Evolutionary conservation across 2,797 vertebrate species (phyloP), one percentile per base, ranked within the genome.

Genomic region (Sebastiscus tertius): DNA sequence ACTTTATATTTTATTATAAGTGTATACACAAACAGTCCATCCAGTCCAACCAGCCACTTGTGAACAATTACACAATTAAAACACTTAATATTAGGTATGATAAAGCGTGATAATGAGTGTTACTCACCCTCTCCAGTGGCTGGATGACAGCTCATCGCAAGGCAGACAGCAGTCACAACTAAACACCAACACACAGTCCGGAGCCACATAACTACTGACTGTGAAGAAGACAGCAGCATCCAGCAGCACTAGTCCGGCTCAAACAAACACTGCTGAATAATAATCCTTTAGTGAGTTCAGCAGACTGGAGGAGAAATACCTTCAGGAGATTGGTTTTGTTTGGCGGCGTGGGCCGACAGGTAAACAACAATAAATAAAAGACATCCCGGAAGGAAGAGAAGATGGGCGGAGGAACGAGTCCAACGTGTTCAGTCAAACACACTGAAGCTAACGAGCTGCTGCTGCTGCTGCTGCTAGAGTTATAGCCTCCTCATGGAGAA

Each of bases 61-160:
- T 9, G 75, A 2, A 27, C 22, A 6, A 10, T 67, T 46, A 68
- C 6, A 55, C 1, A 33, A 33, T 33, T 11, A 6, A 69, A 60
- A 39, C 1, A 2, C 2, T 8, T 3, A 2, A 36, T 20, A 69
- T 29, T 20, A 31, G 29, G 2, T 9, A 1, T 27, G 31, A 64
- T 55, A 55, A 8, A 39, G 26, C 9, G 18, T 55, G 20, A 74
- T 46, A 34, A 68, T 68, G 8, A 1, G 26, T 31, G 64, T 60
- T 55, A 95, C 96, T 95, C 80, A 96, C 96, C 90, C 75, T 96
- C 96, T 90, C 87, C 95, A 18, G 39, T 81, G 10, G 92, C 91
- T 78, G 63, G 90, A 24, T 94, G 94, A 94, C 91, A 92, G 92
- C 82, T 91, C 91, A 93, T 91, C 84, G 87, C 12, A 5, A 90